Conservation (phyloP, 2,888 invertebrate species). For the Cyclophora punctaria region DNA sequence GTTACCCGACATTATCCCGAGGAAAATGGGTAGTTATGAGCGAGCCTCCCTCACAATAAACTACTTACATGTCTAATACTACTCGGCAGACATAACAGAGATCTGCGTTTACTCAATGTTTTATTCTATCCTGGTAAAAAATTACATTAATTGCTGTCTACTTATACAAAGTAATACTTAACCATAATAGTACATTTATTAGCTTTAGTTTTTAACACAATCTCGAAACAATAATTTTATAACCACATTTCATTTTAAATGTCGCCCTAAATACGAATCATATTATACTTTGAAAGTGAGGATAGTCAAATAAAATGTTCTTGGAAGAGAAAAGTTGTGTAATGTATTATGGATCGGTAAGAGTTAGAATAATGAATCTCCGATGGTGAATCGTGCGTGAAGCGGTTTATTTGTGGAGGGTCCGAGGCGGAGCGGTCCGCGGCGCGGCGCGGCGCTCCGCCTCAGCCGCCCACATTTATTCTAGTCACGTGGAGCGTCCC, state of each 20-base stretch:
- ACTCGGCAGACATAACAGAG: slow-evolving; percentile 39
- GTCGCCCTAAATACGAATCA: too few relatives aligned
- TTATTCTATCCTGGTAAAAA: too few relatives aligned
- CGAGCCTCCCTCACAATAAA: slow-evolving; percentile 60
- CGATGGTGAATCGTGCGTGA: slow-evolving; percentile 69
- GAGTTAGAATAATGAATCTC: slow-evolving; percentile 73
- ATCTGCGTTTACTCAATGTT: slow-evolving; percentile 11
- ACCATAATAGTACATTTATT: too few relatives aligned
- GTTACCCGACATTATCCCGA: slow-evolving; percentile 59
- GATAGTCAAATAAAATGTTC: slow-evolving; percentile 32
- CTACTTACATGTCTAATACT: slow-evolving; percentile 60
- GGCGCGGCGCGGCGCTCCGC: slow-evolving; percentile 38
- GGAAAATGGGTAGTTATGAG: slow-evolving; percentile 68
- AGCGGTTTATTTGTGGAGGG: slow-evolving; percentile 73
- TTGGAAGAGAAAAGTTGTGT: slow-evolving; percentile 34
- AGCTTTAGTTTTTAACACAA: too few relatives aligned
- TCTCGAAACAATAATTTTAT: background rate
- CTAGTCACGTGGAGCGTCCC: slow-evolving; percentile 72
- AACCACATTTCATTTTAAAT: background rate
- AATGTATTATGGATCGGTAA: slow-evolving; percentile 57
- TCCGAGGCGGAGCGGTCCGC: slow-evolving; percentile 45
- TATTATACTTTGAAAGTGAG: slow-evolving; percentile 1
- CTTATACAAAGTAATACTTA: too few relatives aligned
- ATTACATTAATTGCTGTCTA: too few relatives aligned
- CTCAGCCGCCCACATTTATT: slow-evolving; percentile 55